phyloP scores from a whole-genome alignment of 2,797 vertebrate genomes.

The Lycodopsis pacificus region DNA sequence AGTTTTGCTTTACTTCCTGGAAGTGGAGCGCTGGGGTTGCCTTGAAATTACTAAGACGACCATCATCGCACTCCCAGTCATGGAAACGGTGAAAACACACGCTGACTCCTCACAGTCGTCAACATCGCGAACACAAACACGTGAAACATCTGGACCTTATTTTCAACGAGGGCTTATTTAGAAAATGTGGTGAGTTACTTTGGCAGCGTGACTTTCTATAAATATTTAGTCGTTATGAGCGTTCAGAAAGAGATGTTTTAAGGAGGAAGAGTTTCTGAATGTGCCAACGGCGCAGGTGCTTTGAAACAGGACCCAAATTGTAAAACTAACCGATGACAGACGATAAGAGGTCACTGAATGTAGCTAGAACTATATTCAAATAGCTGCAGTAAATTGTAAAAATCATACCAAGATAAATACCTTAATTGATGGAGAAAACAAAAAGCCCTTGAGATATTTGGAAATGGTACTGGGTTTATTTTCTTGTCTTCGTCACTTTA shows the following conservation, averaged over 20 bases:
- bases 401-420: constrained; percentile 14
- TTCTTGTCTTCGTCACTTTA: constrained; percentile 12
- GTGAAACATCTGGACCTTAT: constrained; percentile 77
- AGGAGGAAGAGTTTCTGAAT: constrained; percentile 36
- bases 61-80: constrained; percentile 69
- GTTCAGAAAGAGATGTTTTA: constrained; percentile 62
- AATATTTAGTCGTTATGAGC: constrained; percentile 76
- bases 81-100: constrained; percentile 77
- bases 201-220: constrained; percentile 70
- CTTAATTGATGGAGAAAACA: constrained; percentile 13
- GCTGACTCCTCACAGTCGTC: constrained; percentile 56
- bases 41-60: constrained; percentile 72
- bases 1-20: constrained; percentile 75
- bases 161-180: constrained; percentile 75
- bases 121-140: constrained; percentile 41
- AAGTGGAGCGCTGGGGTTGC: constrained; percentile 69
- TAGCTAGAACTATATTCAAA: neutral
- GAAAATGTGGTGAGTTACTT: constrained; percentile 73
- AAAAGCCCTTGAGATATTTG: constrained; percentile 20
- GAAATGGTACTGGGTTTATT: constrained; percentile 5
- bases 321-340: constrained; percentile 26
- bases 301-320: constrained; percentile 36
- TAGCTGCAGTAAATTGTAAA: neutral
- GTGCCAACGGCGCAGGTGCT: constrained; percentile 72
- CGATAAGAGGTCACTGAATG: constrained; percentile 7